phyloP scores from a whole-genome alignment of 2,888 invertebrate genomes.

The Oeneis ivallda region DNA sequence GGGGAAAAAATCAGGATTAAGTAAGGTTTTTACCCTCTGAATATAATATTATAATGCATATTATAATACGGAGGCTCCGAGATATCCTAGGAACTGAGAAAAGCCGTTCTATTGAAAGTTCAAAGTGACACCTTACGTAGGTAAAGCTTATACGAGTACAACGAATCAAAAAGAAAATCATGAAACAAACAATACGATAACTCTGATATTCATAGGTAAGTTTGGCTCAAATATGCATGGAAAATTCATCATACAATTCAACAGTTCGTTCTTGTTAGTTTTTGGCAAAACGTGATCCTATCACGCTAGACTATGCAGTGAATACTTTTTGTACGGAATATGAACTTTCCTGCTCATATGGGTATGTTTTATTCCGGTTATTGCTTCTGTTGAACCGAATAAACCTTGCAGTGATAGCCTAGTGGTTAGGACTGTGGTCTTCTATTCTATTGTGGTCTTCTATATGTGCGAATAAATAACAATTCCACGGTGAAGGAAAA shows the following conservation, averaged over 20 bases:
- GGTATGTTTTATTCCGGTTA: background rate
- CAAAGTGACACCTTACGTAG: too few relatives aligned
- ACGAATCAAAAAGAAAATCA: background rate
- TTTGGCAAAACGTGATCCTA: constrained; percentile 1
- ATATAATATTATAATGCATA: too few relatives aligned
- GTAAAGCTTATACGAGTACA: background rate
- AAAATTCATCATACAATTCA: constrained; percentile 1
- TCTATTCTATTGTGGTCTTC: too few relatives aligned
- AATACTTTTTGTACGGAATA: background rate
- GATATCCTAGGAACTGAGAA: too few relatives aligned
- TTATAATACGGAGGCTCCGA: too few relatives aligned
- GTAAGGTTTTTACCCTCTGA: too few relatives aligned
- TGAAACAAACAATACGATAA: background rate
- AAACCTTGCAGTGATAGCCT: too few relatives aligned
- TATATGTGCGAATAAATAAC: too few relatives aligned
- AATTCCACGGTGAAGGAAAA: too few relatives aligned
- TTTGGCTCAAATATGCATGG: background rate
- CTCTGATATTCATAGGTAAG: background rate
- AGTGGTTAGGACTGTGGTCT: too few relatives aligned
- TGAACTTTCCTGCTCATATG: background rate
- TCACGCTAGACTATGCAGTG: background rate
- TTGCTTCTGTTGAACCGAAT: background rate
- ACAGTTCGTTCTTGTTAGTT: constrained; percentile 2
- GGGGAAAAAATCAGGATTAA: too few relatives aligned
- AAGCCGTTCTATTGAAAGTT: too few relatives aligned